phyloP scores from a whole-genome alignment of 1,140 invertebrate species.

The Drosophila tristis region DNA sequence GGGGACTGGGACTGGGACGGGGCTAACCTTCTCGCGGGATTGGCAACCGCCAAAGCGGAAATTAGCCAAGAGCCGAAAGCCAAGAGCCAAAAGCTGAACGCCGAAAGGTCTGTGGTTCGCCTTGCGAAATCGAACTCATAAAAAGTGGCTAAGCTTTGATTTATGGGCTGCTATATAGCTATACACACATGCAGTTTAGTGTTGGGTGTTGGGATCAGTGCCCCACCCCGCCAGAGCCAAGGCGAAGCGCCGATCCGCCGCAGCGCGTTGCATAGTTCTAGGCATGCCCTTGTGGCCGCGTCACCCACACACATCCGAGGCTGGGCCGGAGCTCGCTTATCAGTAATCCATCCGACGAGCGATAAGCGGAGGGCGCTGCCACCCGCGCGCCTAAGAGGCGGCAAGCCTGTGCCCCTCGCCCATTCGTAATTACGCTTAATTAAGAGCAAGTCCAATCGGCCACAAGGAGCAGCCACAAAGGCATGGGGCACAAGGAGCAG shows the following conservation, averaged over 20 bases:
- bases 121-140: constrained; percentile 30
- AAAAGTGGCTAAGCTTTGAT: constrained; percentile 57
- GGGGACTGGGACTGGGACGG: no score
- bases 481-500: constrained; percentile 25
- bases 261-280: constrained; percentile 49
- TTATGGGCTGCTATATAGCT: constrained; percentile 39
- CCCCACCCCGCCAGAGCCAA: background rate
- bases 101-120: constrained; percentile 15
- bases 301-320: background rate
- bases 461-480: constrained; percentile 9
- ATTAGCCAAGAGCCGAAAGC: constrained; percentile 16
- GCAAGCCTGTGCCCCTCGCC: constrained; percentile 9
- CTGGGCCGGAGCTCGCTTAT: constrained; percentile 22
- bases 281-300: constrained; percentile 22
- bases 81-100: no score
- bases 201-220: background rate
- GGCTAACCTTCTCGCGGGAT: constrained; percentile 45
- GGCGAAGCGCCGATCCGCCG: background rate
- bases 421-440: constrained; percentile 37
- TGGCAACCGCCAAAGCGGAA: constrained; percentile 28
- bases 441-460: constrained; percentile 7
- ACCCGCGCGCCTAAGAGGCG: constrained; percentile 50
- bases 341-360: constrained; percentile 11
- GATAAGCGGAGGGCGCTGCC: constrained; percentile 36
- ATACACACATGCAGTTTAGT: constrained; percentile 2